Base-by-base conservation (phyloP, 2,113 vertebrate genomes). In the Forbesichthys papilliferus region DNA sequence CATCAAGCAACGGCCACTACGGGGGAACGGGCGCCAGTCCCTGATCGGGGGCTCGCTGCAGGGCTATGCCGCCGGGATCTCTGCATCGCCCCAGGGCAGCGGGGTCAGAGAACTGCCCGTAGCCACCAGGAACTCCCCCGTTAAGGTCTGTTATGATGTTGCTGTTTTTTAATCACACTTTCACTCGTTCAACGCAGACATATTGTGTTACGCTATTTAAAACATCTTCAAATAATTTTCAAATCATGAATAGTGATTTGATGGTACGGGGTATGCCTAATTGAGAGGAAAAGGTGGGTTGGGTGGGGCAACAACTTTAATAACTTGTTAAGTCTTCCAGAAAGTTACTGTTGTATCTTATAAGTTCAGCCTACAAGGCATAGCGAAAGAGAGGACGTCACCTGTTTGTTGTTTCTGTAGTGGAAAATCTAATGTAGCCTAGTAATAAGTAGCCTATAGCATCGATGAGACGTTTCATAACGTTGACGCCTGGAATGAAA, bases 1-100 rank as follows among this genome's bases (percentile, higher is more conserved):
- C 71, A 96, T 98, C 79, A 94, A 94, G 51, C 95, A 96, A 93
- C 92, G 96, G 78, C 95, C 95, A 47, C 88, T 86, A 78, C 71
- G 88, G 73, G 84, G 94, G 14, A 80, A 82, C 16, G 88, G 87
- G 64, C 89, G 88, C 0, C 86, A 90, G 85, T 81, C 88, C 51
- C 75, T 87, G 57, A 68, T 85, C 58, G 88, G 81, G 71, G 87
- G 86, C 74, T 86, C 86, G 74, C 88, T 91, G 71, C 89, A 90
- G 77, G 89, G 80, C n/a, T 92, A 87, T 74, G 91, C 89, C 27
- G 86, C 88, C 87, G 92, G 90, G 57, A 83, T 88, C 70, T 87
- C 77, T 7, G 90, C 90, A 2, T 90, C 93, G 64, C 90, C 93
- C 47, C 90, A 94, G 79, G 93, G 92, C 68, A 93, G 90, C 59